phyloP scores from a whole-genome alignment of 1,140 invertebrate species.

The Leptoteleia sp. region DNA sequence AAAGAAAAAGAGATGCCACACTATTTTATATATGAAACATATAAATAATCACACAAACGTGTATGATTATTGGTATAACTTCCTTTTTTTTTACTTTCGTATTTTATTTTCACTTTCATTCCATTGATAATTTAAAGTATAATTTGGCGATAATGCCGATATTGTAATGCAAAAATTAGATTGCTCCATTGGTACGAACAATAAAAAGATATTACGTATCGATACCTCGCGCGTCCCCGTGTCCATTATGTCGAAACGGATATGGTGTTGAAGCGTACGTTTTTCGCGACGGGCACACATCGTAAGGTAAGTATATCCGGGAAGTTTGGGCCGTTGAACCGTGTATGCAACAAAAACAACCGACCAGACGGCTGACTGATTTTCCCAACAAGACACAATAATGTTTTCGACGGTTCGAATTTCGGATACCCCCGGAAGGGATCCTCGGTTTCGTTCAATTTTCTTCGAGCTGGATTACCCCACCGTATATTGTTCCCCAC shows the following conservation, averaged over 20 bases:
- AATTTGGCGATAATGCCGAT: too few species aligned
- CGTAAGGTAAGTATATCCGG: slow-evolving; percentile 75
- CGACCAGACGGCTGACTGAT: slow-evolving; percentile 53
- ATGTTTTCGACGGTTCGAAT: slow-evolving; percentile 8
- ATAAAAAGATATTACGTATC: slow-evolving; percentile 41
- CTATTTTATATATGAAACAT: too few species aligned
- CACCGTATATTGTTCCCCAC: background rate
- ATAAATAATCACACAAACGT: too few species aligned
- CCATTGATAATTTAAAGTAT: too few species aligned
- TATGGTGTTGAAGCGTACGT: slow-evolving; percentile 65
- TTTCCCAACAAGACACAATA: slow-evolving; percentile 24
- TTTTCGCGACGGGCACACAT: slow-evolving; percentile 65
- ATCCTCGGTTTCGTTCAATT: background rate
- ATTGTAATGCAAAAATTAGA: slow-evolving; percentile 3
- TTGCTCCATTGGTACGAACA: slow-evolving; percentile 10
- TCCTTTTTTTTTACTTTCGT: too few species aligned
- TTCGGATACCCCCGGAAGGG: slow-evolving; percentile 11
- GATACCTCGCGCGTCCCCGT: slow-evolving; percentile 37
- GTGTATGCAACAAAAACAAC: slow-evolving; percentile 65
- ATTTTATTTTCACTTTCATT: too few species aligned
- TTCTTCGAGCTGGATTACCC: slow-evolving; percentile 4
- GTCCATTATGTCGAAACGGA: slow-evolving; percentile 45
- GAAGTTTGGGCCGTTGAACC: slow-evolving; percentile 80
- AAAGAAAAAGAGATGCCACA: too few species aligned
- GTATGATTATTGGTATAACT: too few species aligned